Evolutionary conservation across 2,113 vertebrate genomes (phyloP), one percentile per base, ranked within the genome.

Genomic region (Athene noctua): DNA sequence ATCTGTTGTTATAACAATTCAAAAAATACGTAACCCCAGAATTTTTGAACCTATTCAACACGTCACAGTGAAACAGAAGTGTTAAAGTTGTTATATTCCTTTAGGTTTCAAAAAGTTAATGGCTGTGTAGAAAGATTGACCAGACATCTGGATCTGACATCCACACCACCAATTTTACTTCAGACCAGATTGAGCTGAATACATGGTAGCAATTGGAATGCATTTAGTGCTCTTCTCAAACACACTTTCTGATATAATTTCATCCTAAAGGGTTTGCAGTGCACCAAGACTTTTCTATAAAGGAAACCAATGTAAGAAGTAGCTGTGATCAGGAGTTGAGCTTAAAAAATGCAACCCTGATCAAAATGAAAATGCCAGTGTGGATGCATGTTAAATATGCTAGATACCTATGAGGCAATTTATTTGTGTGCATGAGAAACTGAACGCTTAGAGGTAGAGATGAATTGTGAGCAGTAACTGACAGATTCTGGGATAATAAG

Each of bases 121-220:
- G 34, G 2, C 51, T 72, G 5, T 9, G 0, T 49, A 49, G 57
- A 49, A 82, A 27, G 10, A 10, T 19, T 1, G 1, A 13, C 20
- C 21, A 78, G 49, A 55, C 32, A 34, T 61, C 49, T 70, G 25
- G 14, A 36, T 63, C 25, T 78, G 74, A 65, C 14, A 47, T 57
- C 25, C 13, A 36, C 6, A 27, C n/a, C 4, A 61, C 21, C 18
- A 38, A n/a, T 89, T 73, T 68, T 63, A 68, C 44, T 86, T 82
- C 23, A 49, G 49, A 54, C 2, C n/a, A 65, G 2, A 11, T 59
- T 79, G 55, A 17, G 2, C 26, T 63, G 34, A 73, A 54, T 49
- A 63, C 17, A 20, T 68, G 15, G 18, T 88, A 40, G 23, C 11
- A 22, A 23, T 63, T 59, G 25, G 11, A 75, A 42, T 42, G 26